Percentiles rank a stretch among this genome's conserved stretches.
Evolutionary conservation across 1,140 invertebrate genomes (phyloP).

Genomic region (Alviniconcha marisindica): DNA sequence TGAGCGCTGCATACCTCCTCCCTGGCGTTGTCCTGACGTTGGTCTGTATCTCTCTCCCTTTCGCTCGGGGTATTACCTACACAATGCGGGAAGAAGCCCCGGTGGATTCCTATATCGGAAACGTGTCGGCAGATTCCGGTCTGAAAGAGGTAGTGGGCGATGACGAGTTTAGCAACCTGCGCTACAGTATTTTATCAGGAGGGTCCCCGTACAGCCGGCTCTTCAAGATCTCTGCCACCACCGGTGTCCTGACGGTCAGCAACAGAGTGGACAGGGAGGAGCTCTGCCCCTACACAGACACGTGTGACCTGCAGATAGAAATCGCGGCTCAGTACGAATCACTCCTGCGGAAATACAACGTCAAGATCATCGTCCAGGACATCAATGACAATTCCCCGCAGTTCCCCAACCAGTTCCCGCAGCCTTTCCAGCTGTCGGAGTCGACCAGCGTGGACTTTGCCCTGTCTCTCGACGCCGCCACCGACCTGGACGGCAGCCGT

Average conservation of each 20-base stretch:
- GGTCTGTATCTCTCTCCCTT: neutral
- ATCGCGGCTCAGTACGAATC: conserved; percentile 42
- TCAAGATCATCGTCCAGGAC: conserved; percentile 78
- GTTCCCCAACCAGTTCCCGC: conserved; percentile 78
- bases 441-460: conserved; percentile 77
- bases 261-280: conserved; percentile 50
- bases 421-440: conserved; percentile 73
- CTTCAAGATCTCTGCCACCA: conserved; percentile 43
- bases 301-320: conserved; percentile 53
- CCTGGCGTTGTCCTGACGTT: neutral
- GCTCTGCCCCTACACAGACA: conserved; percentile 40
- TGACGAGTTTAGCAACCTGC: conserved; percentile 19
- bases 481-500: conserved; percentile 79
- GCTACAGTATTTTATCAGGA: conserved; percentile 50
- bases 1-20: neutral
- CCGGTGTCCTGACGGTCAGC: conserved; percentile 44
- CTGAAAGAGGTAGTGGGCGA: conserved; percentile 28
- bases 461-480: conserved; percentile 79
- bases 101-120: conserved; percentile 38
- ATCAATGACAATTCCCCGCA: conserved; percentile 95
- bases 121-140: conserved; percentile 30
- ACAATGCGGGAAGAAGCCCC: conserved; percentile 41
- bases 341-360: conserved; percentile 42
- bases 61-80: conserved; percentile 29
- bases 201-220: conserved; percentile 76